A percentile compares a stretch with the other conserved stretches of the same genome.
phyloP scores from a whole-genome alignment of 1,140 invertebrate genomes.

The Hirudo medicinalis region DNA sequence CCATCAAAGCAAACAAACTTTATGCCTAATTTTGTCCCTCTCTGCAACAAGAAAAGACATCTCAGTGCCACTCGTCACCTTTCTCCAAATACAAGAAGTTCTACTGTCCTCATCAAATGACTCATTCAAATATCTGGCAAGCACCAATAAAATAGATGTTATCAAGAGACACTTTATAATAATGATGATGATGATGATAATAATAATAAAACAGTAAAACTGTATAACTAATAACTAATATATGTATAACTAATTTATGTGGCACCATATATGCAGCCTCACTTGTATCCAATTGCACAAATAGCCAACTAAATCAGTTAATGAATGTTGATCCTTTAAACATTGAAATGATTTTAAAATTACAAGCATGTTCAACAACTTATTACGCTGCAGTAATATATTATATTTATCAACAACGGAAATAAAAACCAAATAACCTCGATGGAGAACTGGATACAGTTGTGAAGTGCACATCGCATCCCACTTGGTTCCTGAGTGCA shows the following conservation, averaged over 20 bases:
- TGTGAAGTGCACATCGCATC: slow-evolving; percentile 65
- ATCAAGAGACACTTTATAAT: background rate
- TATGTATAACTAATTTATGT: too few species aligned
- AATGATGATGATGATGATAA: background rate
- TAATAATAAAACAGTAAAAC: too few species aligned
- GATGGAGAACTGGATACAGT: slow-evolving; percentile 47
- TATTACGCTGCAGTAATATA: too few species aligned
- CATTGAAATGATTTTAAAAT: too few species aligned
- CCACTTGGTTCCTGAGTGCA: slow-evolving; percentile 75
- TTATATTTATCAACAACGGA: too few species aligned
- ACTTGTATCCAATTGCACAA: too few species aligned
- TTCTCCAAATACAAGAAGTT: slow-evolving; percentile 26
- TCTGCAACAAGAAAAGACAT: slow-evolving; percentile 47
- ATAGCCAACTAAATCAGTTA: too few species aligned
- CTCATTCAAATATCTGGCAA: background rate
- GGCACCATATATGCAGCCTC: too few species aligned
- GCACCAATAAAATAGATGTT: background rate
- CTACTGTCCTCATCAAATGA: background rate
- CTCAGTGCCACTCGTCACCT: slow-evolving; percentile 33
- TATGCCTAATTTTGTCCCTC: slow-evolving; percentile 49
- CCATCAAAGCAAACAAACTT: slow-evolving; percentile 28
- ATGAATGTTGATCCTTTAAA: too few species aligned
- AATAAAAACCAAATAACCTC: slow-evolving; percentile 26
- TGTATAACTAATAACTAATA: too few species aligned
- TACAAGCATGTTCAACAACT: too few species aligned